Conservation (phyloP, 2,888 invertebrate species). For the Eupithecia vulgata region DNA sequence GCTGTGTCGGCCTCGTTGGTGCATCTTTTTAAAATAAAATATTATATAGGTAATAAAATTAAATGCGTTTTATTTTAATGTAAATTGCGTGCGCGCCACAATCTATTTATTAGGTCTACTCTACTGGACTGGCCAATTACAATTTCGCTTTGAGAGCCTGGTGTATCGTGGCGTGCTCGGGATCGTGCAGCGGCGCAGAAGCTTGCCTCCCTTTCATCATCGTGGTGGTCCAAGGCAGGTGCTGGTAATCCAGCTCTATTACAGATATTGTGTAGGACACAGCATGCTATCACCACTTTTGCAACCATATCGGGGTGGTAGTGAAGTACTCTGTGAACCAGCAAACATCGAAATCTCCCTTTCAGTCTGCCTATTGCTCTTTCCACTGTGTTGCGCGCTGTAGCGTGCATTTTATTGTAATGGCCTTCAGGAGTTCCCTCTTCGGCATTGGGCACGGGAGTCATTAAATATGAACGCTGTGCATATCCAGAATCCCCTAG, state of each 20-base stretch:
- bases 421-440: slow-evolving; percentile 12
- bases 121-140: too few relatives aligned
- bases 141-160: too few relatives aligned
- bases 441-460: slow-evolving; percentile 16
- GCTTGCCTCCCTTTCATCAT: slow-evolving; percentile 11
- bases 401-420: slow-evolving; percentile 24
- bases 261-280: slow-evolving; percentile 22
- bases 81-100: too few relatives aligned
- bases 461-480: slow-evolving; percentile 23
- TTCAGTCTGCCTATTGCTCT: slow-evolving; percentile 22
- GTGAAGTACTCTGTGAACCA: slow-evolving; percentile 14
- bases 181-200: neutral
- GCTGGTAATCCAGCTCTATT: slow-evolving; percentile 16
- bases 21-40: slow-evolving; percentile 12
- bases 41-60: neutral
- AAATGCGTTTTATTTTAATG: neutral
- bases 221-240: slow-evolving; percentile 7
- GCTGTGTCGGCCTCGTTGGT: too few relatives aligned
- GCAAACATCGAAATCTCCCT: slow-evolving; percentile 21
- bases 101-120: too few relatives aligned
- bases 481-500: slow-evolving; percentile 15
- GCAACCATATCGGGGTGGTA: slow-evolving; percentile 20
- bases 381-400: slow-evolving; percentile 14
- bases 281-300: slow-evolving; percentile 15
- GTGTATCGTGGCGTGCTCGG: neutral